Conservation (phyloP, 2,888 invertebrate species). For the Drosophila demipolita region DNA sequence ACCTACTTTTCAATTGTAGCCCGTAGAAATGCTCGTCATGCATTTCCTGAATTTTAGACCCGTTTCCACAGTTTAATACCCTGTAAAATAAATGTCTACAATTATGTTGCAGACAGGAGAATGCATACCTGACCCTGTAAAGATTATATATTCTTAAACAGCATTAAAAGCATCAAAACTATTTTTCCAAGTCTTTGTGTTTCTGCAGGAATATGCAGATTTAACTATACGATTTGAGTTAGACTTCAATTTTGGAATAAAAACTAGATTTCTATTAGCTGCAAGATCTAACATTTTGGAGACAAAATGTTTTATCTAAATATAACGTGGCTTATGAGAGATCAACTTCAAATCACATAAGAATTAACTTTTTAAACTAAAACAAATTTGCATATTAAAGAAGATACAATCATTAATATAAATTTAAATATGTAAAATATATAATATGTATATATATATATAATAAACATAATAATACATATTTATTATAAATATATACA, state of each 20-base stretch:
- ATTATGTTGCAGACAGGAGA: not conserved
- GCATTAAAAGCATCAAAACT: not conserved
- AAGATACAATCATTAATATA: not conserved
- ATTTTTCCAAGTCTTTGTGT: not conserved
- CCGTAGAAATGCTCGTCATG: constrained; percentile 45
- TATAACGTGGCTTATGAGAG: not conserved
- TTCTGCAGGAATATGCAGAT: not conserved
- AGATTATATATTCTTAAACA: not conserved
- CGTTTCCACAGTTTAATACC: constrained; percentile 41
- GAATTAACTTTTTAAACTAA: not conserved
- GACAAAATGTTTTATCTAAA: not conserved
- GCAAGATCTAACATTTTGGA: rapidly evolving
- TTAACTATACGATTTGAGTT: not conserved
- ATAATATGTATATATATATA: not conserved
- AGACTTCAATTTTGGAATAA: not conserved
- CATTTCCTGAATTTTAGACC: constrained; percentile 69
- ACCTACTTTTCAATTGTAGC: constrained; percentile 20
- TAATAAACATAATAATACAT: too few species aligned
- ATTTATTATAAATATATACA: not conserved
- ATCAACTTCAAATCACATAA: not conserved
- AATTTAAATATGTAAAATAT: too few species aligned
- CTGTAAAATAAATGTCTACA: not conserved
- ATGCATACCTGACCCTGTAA: not conserved
- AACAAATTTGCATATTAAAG: not conserved
- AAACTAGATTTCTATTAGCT: not conserved